Evolutionary conservation across 2,797 vertebrate genomes (phyloP), one percentile per base, ranked within the genome.

Genomic region (Artibeus jamaicensis): DNA sequence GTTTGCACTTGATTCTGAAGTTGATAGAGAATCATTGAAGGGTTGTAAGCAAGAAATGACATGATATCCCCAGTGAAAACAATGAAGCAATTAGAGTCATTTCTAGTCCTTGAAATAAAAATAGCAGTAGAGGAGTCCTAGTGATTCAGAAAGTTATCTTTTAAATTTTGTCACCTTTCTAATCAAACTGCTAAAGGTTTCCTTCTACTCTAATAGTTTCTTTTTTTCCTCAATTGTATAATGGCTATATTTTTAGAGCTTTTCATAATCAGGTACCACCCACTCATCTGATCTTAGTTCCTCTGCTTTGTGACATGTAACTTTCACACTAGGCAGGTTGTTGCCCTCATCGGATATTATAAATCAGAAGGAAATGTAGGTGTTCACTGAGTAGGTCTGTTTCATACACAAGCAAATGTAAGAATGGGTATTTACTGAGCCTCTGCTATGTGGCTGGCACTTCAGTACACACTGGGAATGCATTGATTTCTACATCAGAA

Each of bases 41-140:
- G 42, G 7, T 70, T 89, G 91, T 78, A 81, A 70, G 83, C n/a
- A 67, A 19, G 59, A 48, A 73, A 91, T 88, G 90, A 65, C 84
- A 87, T 53, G 44, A 85, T 82, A 81, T 82, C 73, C 32, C 39
- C 57, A 91, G 76, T 78, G 84, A 73, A 89, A 95, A 86, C 8
- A 55, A 29, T 79, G 57, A 84, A 29, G 42, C 37, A 22, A 94
- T 96, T 73, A 70, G 59, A 92, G 62, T 65, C 18, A 85, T 89
- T 91, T 95, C 79, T 91, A 93, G 71, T 62, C 79, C 44, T 94
- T 8, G 3, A n/a, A 93, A 84, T 96, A 96, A 97, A 95, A 97
- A 94, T 91, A 97, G 76, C 62, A 50, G 42, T 84, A 57, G 76
- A 68, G 81, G 71, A 68, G 81, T 95, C 53, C 65, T 85, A 62